Evolutionary conservation across 1,140 invertebrate species (phyloP).

Genomic region (Drosophila dunni): DNA sequence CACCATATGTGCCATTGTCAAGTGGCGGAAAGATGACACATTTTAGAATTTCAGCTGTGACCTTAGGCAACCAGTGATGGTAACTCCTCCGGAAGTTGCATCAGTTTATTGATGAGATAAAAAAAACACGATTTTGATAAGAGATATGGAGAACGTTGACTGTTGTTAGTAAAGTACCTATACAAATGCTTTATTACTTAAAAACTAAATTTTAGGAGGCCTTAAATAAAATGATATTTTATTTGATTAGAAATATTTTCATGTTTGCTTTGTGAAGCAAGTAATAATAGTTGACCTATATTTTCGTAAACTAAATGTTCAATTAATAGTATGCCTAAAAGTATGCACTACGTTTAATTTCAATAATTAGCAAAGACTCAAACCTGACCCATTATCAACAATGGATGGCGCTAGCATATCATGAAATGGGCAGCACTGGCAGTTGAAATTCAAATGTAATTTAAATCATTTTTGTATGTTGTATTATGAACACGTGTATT

Average conservation of each 20-base stretch:
- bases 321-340: not conserved
- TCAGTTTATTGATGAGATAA: constrained; percentile 19
- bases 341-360: not conserved
- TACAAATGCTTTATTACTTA: not conserved
- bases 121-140: not conserved
- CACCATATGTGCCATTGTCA: not conserved
- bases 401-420: not conserved
- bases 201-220: too few species aligned
- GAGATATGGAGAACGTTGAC: not conserved
- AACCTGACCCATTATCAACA: not conserved
- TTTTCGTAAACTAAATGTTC: not conserved
- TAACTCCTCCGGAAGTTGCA: not conserved
- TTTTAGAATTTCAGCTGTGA: not conserved
- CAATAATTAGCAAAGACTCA: not conserved
- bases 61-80: constrained; percentile 6
- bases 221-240: too few species aligned
- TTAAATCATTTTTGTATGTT: too few species aligned
- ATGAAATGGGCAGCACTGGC: not conserved
- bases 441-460: not conserved
- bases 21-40: not conserved
- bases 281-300: not conserved
- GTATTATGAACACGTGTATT: not conserved
- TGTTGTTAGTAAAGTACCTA: not conserved
- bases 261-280: too few species aligned
- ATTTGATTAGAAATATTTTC: too few species aligned